phyloP scores from a whole-genome alignment of 1,140 invertebrate genomes.

The Penaeus japonicus region DNA sequence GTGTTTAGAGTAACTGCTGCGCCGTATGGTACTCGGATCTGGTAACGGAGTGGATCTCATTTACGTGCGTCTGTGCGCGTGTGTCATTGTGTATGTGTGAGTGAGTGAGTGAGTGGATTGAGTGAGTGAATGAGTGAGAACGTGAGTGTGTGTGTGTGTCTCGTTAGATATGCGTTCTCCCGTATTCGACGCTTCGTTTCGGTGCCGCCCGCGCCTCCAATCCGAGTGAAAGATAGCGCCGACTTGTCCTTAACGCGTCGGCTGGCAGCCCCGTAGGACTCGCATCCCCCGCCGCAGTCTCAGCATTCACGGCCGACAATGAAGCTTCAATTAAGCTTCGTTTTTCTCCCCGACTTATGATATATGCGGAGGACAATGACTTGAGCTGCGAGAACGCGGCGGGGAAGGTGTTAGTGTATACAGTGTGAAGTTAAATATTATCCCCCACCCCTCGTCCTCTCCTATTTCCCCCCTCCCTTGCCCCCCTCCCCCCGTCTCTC shows the following conservation, averaged over 20 bases:
- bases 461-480: too few species aligned
- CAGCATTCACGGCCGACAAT: too few species aligned
- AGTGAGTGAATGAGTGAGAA: not conserved
- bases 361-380: too few species aligned
- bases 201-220: too few species aligned
- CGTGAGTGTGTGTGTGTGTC: not conserved
- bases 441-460: not conserved
- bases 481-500: not conserved
- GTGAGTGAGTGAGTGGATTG: not conserved
- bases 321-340: too few species aligned
- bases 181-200: too few species aligned
- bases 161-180: too few species aligned
- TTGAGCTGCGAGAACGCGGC: not conserved
- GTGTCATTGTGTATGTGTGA: not conserved
- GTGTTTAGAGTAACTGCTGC: constrained; percentile 48
- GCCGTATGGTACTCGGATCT: constrained; percentile 27
- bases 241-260: too few species aligned
- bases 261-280: too few species aligned
- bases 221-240: too few species aligned
- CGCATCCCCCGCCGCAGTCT: too few species aligned
- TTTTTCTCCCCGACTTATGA: too few species aligned
- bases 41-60: not conserved
- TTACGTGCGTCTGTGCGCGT: not conserved
- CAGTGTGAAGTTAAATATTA: constrained; percentile 28
- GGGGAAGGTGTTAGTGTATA: constrained; percentile 6